These are phyloP conservation scores for Drosophila putrida DNA, from an alignment of 2,888 invertebrate genomes.

Conservation along the genomic window DNA sequence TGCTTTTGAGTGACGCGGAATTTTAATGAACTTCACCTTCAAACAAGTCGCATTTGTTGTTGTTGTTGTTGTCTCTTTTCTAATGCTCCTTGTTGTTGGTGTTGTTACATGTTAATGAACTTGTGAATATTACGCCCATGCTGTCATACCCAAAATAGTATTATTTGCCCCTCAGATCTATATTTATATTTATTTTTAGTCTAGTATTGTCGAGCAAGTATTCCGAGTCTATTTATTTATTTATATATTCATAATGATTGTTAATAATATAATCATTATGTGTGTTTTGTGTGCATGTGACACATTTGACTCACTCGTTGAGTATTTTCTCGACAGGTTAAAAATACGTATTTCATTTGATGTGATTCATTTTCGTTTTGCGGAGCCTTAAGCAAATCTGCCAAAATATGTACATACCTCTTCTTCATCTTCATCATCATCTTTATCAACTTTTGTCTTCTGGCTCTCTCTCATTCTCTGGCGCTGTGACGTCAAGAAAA, in stretches of 20 bases:
- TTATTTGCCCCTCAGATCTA: slow-evolving; percentile 23
- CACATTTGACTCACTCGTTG: slow-evolving; percentile 51
- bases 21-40: slow-evolving; percentile 80
- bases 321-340: slow-evolving; percentile 29
- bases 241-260: slow-evolving; percentile 44
- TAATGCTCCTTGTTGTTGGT: background rate
- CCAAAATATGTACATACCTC: slow-evolving; percentile 11
- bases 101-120: slow-evolving; percentile 77
- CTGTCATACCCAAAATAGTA: slow-evolving; percentile 21
- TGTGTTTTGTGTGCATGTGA: slow-evolving; percentile 59
- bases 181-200: slow-evolving; percentile 19
- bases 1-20: slow-evolving; percentile 67
- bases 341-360: slow-evolving; percentile 16
- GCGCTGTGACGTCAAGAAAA: slow-evolving; percentile 54
- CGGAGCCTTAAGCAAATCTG: slow-evolving; percentile 32
- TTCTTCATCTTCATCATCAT: background rate
- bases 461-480: slow-evolving; percentile 11
- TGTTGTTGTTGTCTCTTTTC: background rate
- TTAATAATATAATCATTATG: slow-evolving; percentile 54
- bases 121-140: slow-evolving; percentile 40
- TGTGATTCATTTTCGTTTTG: slow-evolving; percentile 46
- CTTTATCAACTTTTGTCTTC: slow-evolving; percentile 1
- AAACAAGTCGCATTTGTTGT: slow-evolving; percentile 32
- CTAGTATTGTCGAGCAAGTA: background rate
- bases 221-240: slow-evolving; percentile 41